A percentile compares a stretch with the other conserved stretches of the same genome.
phyloP scores from a whole-genome alignment of 1,140 invertebrate species.

The Caenorhabditis briggsae region DNA sequence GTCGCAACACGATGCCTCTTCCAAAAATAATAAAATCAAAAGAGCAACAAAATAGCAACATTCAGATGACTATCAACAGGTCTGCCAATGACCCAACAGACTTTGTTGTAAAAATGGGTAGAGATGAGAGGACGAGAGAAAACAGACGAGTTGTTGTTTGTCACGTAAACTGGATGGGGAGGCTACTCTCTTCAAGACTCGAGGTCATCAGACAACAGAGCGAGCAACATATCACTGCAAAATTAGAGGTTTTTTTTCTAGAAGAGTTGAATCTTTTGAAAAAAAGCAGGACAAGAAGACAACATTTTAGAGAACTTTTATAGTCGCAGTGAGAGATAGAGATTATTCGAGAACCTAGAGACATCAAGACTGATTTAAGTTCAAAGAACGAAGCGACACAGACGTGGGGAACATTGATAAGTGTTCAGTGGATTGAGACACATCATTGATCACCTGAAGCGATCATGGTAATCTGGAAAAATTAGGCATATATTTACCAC shows the following conservation, averaged over 20 bases:
- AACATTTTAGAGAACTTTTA: slow-evolving; percentile 2
- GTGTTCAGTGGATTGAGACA: background rate
- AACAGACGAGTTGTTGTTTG: slow-evolving; percentile 30
- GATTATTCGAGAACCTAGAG: background rate
- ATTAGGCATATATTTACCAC: too few relatives aligned
- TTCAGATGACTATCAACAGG: background rate
- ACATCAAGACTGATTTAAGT: background rate
- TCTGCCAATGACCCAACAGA: background rate
- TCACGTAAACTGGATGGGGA: slow-evolving; percentile 28
- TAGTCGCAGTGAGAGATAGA: background rate
- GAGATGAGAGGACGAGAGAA: background rate
- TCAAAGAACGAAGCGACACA: slow-evolving; percentile 36
- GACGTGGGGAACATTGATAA: slow-evolving; percentile 37
- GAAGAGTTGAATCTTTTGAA: background rate
- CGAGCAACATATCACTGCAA: background rate
- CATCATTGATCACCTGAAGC: background rate
- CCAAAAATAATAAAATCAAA: background rate
- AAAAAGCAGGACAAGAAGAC: too few relatives aligned
- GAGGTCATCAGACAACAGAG: slow-evolving; percentile 6
- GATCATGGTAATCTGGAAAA: too few relatives aligned
- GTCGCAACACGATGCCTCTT: too few relatives aligned
- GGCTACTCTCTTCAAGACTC: background rate
- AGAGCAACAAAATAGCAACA: slow-evolving; percentile 12
- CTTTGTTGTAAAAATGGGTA: background rate
- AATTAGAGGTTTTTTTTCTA: background rate